phyloP scores from a whole-genome alignment of 2,888 invertebrate genomes.

The Oscheius sp. region DNA sequence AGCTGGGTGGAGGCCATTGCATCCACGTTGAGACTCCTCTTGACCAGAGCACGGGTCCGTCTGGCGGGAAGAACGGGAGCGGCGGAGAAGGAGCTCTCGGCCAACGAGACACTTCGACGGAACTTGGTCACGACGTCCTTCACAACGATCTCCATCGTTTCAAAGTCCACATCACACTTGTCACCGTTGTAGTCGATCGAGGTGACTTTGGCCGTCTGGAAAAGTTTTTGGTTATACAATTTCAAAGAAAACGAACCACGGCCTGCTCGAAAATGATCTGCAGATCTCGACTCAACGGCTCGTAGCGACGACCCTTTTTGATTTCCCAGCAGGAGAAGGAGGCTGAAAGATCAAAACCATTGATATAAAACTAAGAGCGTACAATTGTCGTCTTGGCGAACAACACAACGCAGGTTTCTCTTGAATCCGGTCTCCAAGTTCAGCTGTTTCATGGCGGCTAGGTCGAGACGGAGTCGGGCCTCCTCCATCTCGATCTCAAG shows the following conservation, averaged over 20 bases:
- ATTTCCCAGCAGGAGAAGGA: conserved; percentile 26
- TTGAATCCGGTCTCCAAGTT: conserved; percentile 42
- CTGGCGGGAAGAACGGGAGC: conserved; percentile 17
- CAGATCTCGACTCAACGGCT: not conserved
- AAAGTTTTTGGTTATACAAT: not conserved
- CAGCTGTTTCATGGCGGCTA: conserved; percentile 36
- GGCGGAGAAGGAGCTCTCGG: conserved; percentile 31
- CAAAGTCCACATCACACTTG: conserved; percentile 29
- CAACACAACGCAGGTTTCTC: conserved; percentile 40
- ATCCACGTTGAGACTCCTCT: conserved; percentile 33
- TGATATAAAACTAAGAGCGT: not conserved
- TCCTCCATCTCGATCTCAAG: conserved; percentile 37
- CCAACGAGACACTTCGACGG: conserved; percentile 9
- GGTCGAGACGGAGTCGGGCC: conserved; percentile 31
- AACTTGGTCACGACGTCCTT: conserved; percentile 1
- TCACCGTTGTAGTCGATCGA: not conserved
- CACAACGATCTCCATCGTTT: conserved; percentile 15
- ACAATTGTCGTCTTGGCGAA: conserved; percentile 15
- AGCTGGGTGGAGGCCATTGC: not conserved
- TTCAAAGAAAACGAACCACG: not conserved
- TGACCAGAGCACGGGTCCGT: conserved; percentile 28
- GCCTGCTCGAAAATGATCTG: conserved; percentile 1
- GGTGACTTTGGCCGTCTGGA: conserved; percentile 1
- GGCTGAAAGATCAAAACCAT: conserved; percentile 10
- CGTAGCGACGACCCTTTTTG: conserved; percentile 27